Base-by-base conservation (phyloP, 2,113 vertebrate genomes). In the Solea senegalensis region DNA sequence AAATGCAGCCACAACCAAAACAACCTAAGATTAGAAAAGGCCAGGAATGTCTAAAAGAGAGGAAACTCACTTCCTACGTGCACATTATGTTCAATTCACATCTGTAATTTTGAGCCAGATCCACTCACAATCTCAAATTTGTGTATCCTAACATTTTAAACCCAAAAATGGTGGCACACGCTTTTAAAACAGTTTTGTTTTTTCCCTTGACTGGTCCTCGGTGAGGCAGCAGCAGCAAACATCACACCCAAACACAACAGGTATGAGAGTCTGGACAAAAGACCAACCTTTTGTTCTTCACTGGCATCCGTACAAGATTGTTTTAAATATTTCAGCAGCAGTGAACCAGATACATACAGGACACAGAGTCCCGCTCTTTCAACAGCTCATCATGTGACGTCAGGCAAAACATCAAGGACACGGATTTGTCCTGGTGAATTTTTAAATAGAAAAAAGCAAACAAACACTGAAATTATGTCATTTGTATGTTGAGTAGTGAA, bases 291-390 rank as follows among this genome's bases (percentile, higher is more conserved):
- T 85, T 89, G 74, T 91, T 59, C 60, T 48, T 65, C 14, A 8
- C 74, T 81, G 79, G 78, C 81, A 65, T 48, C 69, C 48, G 69
- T 85, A 84, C 80, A 87, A 74, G 65, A 63, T 84, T 66, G 60
- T 58, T 85, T 21, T 90, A 51, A 92, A 90, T 92, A 88, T 84
- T 93, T 93, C 65, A 92, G 9, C 64, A 88, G 86, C 60, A 13
- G 72, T 78, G 51, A 83, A 72, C 62, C 77, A 87, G 69, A 80
- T 68, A 66, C 65, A 83, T 63, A 57, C 49, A 28, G 64, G 52
- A 83, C 60, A 57, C 49, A 28, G 64, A 57, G 44, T 21, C 11
- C 53, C 73, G 65, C 51, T 14, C 59, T 65, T 39, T 80, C 57
- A 68, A 39, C 53, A 72, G 15, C 51, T 62, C 1, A 1, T 71